Evolutionary conservation across 1,140 invertebrate genomes (phyloP).

Genomic region (Bradynema listronoti): DNA sequence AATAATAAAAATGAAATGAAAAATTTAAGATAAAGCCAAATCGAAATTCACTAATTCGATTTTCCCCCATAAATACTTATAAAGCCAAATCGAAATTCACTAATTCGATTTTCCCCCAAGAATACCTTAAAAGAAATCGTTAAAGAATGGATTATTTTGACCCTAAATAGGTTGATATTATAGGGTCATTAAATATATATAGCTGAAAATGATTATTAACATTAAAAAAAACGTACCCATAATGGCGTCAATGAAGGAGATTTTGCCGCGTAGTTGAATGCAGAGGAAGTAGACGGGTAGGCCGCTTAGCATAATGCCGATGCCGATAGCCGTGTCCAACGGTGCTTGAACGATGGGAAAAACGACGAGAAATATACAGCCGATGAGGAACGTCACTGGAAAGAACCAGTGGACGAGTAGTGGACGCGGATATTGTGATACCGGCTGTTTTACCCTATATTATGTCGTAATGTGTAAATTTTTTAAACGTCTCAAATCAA

Average conservation of each 20-base stretch:
- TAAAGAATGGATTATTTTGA: no score
- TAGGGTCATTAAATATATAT: no score
- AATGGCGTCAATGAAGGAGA: slow-evolving; percentile 19
- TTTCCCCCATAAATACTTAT: no score
- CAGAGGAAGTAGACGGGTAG: slow-evolving; percentile 78
- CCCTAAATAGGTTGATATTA: no score
- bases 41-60: no score
- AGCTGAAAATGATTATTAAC: no score
- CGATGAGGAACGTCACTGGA: slow-evolving; percentile 80
- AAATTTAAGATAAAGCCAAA: no score
- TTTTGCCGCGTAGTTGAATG: slow-evolving; percentile 59
- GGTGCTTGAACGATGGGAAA: slow-evolving; percentile 90
- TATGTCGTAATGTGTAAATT: slow-evolving; percentile 11
- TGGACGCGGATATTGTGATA: slow-evolving; percentile 39
- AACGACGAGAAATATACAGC: slow-evolving; percentile 81
- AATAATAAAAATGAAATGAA: slow-evolving; percentile 6
- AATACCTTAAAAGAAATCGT: no score
- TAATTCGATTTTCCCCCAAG: no score
- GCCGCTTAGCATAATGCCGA: slow-evolving; percentile 75
- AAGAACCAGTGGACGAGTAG: slow-evolving; percentile 64
- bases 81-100: no score
- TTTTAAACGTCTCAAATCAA: slow-evolving; percentile 10
- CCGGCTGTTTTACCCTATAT: slow-evolving; percentile 33
- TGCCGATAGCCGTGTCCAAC: slow-evolving; percentile 78
- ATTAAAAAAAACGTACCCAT: slow-evolving; percentile 37